These are phyloP conservation scores for Crossocerus cetratus DNA, from an alignment of 2,888 invertebrate species.

Conservation along the genomic window DNA sequence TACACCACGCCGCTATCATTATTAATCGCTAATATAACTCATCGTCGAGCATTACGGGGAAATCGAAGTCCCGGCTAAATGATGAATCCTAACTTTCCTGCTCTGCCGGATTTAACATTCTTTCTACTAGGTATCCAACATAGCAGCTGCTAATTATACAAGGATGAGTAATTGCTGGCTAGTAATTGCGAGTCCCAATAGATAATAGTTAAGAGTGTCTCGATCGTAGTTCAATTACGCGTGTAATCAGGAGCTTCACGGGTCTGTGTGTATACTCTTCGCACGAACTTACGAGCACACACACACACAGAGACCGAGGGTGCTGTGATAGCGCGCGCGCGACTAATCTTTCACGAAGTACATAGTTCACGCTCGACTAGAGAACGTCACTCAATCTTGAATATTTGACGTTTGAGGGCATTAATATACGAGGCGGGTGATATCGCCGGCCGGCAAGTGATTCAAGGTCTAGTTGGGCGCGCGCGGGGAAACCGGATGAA, in stretches of 20 bases:
- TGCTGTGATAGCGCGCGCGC: neutral
- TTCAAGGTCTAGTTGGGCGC: constrained; percentile 10
- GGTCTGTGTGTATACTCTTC: neutral
- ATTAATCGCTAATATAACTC: too few species aligned
- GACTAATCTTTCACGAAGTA: neutral
- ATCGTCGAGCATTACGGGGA: too few species aligned
- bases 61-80: too few species aligned
- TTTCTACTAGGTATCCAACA: too few species aligned
- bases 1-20: too few species aligned
- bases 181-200: too few species aligned
- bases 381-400: neutral
- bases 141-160: too few species aligned
- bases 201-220: too few species aligned
- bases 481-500: neutral
- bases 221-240: neutral
- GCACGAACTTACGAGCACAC: too few species aligned
- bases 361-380: neutral
- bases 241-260: neutral
- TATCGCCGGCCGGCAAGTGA: constrained; percentile 7
- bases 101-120: too few species aligned
- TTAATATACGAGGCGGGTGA: constrained; percentile 14
- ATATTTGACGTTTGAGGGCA: constrained; percentile 8
- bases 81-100: too few species aligned
- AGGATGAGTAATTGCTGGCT: too few species aligned
- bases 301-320: neutral